Evolutionary conservation across 2,888 invertebrate genomes (phyloP).

Genomic region (Acleris emargana): DNA sequence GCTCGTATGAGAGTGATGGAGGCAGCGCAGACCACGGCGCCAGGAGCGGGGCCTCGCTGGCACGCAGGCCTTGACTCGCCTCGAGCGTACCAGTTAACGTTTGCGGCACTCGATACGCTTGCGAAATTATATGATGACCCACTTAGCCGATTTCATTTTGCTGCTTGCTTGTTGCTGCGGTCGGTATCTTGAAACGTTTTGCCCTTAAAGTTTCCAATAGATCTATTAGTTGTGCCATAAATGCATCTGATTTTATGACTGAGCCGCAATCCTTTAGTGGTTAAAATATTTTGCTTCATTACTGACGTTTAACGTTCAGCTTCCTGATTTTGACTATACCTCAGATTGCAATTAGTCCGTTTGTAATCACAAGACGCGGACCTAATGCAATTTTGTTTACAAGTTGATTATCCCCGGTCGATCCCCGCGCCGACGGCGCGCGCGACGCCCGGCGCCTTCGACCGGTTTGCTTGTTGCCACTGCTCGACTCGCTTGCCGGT

Average conservation of each 20-base stretch:
- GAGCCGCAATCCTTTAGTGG: not conserved
- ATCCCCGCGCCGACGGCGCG: constrained; percentile 43
- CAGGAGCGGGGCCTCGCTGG: constrained; percentile 63
- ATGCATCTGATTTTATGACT: not conserved
- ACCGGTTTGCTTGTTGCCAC: constrained; percentile 79
- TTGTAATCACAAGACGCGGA: constrained; percentile 53
- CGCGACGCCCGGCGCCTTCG: constrained; percentile 72
- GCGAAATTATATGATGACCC: constrained; percentile 82
- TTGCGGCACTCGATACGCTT: constrained; percentile 81
- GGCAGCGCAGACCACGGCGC: constrained; percentile 38
- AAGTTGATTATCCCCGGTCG: constrained; percentile 73
- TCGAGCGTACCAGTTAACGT: constrained; percentile 76
- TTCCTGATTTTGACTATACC: constrained; percentile 43
- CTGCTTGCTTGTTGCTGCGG: constrained; percentile 67
- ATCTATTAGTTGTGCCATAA: not conserved
- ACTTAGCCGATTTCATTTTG: constrained; percentile 78
- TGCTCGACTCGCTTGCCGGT: constrained; percentile 73
- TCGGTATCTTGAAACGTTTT: constrained; percentile 63
- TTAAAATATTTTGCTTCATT: too few relatives aligned
- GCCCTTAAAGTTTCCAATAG: constrained; percentile 64
- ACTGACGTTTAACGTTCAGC: constrained; percentile 29
- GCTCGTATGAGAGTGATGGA: constrained; percentile 26
- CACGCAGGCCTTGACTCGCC: constrained; percentile 73
- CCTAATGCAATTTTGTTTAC: constrained; percentile 79
- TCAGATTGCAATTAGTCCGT: constrained; percentile 43